These are phyloP conservation scores for Noturus placidus DNA, from an alignment of 2,113 vertebrate genomes.

Conservation along the genomic window DNA sequence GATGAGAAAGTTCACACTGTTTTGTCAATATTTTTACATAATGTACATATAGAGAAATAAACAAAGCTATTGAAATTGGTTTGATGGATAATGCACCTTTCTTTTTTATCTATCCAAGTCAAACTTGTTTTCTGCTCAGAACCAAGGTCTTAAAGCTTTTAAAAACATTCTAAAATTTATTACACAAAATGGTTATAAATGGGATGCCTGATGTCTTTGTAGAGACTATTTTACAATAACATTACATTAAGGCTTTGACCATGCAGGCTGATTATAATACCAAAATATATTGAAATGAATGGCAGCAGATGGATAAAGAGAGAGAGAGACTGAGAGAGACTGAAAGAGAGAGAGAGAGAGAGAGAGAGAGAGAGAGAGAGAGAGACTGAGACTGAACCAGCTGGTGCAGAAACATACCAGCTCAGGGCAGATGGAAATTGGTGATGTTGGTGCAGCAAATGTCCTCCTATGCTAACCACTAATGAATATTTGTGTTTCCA, in stretches of 20 bases:
- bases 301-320: background rate
- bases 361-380: conserved; percentile 9
- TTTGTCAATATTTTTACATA: background rate
- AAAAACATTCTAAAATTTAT: background rate
- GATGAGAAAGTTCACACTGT: background rate
- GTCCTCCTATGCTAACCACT: background rate
- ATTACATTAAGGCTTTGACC: background rate
- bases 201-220: background rate
- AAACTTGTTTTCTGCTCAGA: background rate
- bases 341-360: conserved; percentile 11
- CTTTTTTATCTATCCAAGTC: background rate
- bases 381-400: background rate
- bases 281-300: conserved; percentile 5
- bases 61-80: background rate
- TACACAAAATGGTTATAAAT: conserved; percentile 1
- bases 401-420: conserved; percentile 13
- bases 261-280: background rate
- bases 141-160: background rate
- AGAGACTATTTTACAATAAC: background rate
- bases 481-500: background rate
- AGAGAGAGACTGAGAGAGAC: conserved; percentile 10
- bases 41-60: background rate
- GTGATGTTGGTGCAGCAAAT: conserved; percentile 10
- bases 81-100: background rate
- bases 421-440: conserved; percentile 14